Evolutionary conservation across 2,797 vertebrate species (phyloP), one percentile per base, ranked within the genome.

Genomic region (Falco columbarius): DNA sequence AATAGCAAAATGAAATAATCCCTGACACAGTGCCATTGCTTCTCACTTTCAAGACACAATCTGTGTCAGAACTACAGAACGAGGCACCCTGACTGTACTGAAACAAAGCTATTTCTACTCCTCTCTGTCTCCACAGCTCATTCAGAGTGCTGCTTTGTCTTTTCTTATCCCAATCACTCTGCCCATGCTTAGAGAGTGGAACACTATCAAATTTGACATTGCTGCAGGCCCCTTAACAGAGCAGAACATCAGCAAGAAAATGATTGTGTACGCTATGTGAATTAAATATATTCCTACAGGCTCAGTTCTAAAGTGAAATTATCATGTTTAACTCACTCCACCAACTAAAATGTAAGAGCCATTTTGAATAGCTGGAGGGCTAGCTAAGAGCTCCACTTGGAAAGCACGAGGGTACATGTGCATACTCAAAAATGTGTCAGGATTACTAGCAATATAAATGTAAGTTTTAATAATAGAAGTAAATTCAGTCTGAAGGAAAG

Each of bases 301-400:
- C 83, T 93, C 76, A 67, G 63, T 82, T 93, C 63, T 95, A 70
- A 95, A 95, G 44, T 73, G 59, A 95, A 91, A 94, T 96, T 93
- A 82, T 58, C 56, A 63, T 93, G 66, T 90, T 92, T 95, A 89
- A 89, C 88, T 85, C 47, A 47, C 36, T 90, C n/a, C 71, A 95
- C 47, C 74, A 94, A 56, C 74, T 80, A 21, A 93, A 95, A 67
- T 0, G 2, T 72, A 93, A 82, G 47, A 90, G 47, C n/a, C 44
- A 24, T 73, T 92, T 54, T 84, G 38, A 67, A 21, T 89, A 76
- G 86, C 90, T 93, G 70, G 74, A 93, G 90, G 90, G 47, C 49
- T 77, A 76, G 55, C 83, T 83, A 36, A 92, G 71, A 92, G 86
- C 47, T 89, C n/a, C 27, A 54, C 71, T 92, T 67, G 46, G 67